phyloP scores from a whole-genome alignment of 1,140 invertebrate genomes.

The Panagrolaimus sp. region DNA sequence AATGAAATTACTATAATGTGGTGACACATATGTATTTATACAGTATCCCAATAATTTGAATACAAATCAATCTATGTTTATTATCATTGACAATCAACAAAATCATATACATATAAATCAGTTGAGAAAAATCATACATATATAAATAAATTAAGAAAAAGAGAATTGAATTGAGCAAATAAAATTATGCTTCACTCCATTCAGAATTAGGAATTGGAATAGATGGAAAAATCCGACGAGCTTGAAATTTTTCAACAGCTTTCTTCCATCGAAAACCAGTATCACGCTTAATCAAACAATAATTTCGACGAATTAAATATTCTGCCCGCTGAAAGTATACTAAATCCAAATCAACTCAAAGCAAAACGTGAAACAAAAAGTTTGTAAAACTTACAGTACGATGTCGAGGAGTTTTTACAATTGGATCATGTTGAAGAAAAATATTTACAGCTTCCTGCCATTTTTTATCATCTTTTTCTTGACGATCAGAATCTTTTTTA shows the following conservation, averaged over 20 bases:
- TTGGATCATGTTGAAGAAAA: slow-evolving; percentile 7
- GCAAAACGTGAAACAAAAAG: too few species aligned
- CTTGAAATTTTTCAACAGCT: not conserved
- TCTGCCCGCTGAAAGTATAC: not conserved
- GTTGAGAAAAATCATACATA: too few species aligned
- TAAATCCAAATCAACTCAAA: slow-evolving; percentile 10
- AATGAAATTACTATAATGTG: too few species aligned
- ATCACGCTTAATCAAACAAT: not conserved
- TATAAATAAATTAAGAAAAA: not conserved
- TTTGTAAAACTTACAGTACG: not conserved
- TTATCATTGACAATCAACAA: too few species aligned
- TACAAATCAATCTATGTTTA: too few species aligned
- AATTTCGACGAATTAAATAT: slow-evolving; percentile 5
- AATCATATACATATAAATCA: too few species aligned
- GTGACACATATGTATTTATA: too few species aligned
- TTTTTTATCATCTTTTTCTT: not conserved
- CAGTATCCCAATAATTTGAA: too few species aligned
- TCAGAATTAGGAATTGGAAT: slow-evolving; percentile 1
- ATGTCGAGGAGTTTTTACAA: not conserved
- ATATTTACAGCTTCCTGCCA: not conserved
- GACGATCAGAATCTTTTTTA: not conserved
- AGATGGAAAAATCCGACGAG: not conserved
- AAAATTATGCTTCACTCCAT: slow-evolving; percentile 9
- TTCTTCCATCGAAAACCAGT: not conserved
- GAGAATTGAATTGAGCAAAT: not conserved